Base-by-base conservation (phyloP, 2,888 invertebrate genomes). In the Zonitis immaculata region DNA sequence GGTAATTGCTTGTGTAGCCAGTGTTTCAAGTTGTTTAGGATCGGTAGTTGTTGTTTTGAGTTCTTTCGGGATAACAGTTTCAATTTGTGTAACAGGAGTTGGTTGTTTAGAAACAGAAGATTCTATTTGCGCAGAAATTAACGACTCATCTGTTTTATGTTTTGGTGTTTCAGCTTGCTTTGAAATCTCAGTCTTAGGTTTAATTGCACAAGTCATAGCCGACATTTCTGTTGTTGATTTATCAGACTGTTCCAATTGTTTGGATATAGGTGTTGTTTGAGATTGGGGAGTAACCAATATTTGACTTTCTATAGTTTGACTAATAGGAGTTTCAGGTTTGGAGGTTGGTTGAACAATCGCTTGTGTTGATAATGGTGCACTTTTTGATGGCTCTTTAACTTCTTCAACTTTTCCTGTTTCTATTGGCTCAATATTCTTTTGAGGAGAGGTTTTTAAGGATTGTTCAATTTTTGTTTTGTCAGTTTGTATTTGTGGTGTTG, bases 1-100 rank as follows among this genome's bases (percentile, higher is more conserved):
- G n/a, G n/a, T n/a, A n/a, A n/a, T n/a, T n/a, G 44, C 22, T 57
- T 58, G 35, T 44, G 57, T 52, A 22, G 52, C 65, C 65, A 22
- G 47, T 22, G 22, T 5, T 22, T 22, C 22, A 22, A 5, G 22
- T 5, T 22, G 22, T 22, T 22, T 22, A 22, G 22, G 22, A 22
- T 4, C 22, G 5, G 22, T 22, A 22, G 22, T 5, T 22, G 22
- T 22, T 4, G 22, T 5, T 22, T 22, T 5, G 3, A 5, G 22
- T 22, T 22, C 3, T 22, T 22, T 22, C 3, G 22, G 22, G 22
- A 22, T 22, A 22, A 22, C 22, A 22, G 22, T 22, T 22, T 22
- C 22, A 22, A 5, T 4, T 22, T 22, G 22, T 22, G 22, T 4
- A 44, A 46, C 32, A 52, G 43, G 50, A 14, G 44, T 16, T 42